phyloP scores from a whole-genome alignment of 35 echinoderm and acorn worm species.

The Eucidaris tribuloides region DNA sequence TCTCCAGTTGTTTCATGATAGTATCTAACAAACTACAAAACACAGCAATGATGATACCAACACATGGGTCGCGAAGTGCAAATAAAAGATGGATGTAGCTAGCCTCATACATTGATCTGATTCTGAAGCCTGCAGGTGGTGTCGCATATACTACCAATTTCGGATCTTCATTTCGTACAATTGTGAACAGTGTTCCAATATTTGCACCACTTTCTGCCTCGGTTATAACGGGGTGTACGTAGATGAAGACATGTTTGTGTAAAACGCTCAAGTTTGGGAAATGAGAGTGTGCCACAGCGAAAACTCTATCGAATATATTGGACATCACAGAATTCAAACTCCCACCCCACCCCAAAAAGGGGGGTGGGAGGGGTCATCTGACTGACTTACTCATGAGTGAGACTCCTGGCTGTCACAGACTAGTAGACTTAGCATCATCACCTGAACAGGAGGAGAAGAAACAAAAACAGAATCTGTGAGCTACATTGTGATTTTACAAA shows the following conservation, averaged over 20 bases:
- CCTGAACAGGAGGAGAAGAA: no score
- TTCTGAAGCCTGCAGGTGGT: conserved; percentile 28
- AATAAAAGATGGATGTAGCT: conserved; percentile 55
- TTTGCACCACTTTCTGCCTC: conserved; percentile 8
- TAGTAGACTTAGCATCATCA: no score
- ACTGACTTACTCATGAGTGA: no score
- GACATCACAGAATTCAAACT: neutral
- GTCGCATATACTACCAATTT: neutral
- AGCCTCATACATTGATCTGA: conserved; percentile 43
- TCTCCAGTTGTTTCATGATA: no score
- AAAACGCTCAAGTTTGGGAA: no score
- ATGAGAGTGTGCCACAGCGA: neutral
- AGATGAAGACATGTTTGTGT: neutral
- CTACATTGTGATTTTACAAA: no score
- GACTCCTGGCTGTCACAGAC: no score
- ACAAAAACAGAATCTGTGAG: no score
- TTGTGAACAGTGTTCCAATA: neutral
- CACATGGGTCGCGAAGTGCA: conserved; percentile 37
- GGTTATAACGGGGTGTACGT: neutral
- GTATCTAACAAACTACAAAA: conserved; percentile 32
- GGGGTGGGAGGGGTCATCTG: no score
- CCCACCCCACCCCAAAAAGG: no score
- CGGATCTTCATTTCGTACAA: neutral
- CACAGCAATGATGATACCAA: neutral
- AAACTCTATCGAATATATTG: neutral